Evolutionary conservation across 2,797 vertebrate species (phyloP).

Genomic region (Gastrophryne carolinensis): DNA sequence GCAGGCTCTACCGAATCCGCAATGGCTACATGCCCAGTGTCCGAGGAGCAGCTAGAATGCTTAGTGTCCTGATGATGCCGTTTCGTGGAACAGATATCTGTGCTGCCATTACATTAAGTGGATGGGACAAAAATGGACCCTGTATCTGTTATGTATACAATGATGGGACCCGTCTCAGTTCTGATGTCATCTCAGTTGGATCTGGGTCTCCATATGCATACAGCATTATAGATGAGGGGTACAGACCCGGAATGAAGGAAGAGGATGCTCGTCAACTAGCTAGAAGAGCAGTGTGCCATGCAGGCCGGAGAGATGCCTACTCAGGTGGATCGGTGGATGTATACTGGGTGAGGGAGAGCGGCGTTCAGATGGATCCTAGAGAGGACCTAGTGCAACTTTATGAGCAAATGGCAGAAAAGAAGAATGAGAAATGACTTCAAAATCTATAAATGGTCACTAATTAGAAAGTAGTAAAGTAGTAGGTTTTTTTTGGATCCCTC

Average conservation of each 20-base stretch:
- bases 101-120: slow-evolving; percentile 80
- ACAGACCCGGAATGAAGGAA: slow-evolving; percentile 69
- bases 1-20: slow-evolving; percentile 76
- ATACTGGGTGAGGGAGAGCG: slow-evolving; percentile 74
- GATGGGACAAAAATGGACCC: slow-evolving; percentile 80
- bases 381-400: slow-evolving; percentile 75
- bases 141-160: slow-evolving; percentile 82
- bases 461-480: too few species aligned
- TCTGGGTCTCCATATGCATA: slow-evolving; percentile 84
- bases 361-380: slow-evolving; percentile 74
- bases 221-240: slow-evolving; percentile 70
- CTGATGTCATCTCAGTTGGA: slow-evolving; percentile 79
- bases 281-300: slow-evolving; percentile 78
- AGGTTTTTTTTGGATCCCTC: too few species aligned
- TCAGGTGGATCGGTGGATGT: slow-evolving; percentile 83
- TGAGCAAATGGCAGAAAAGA: slow-evolving; percentile 66
- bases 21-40: slow-evolving; percentile 72
- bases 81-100: slow-evolving; percentile 80
- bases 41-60: slow-evolving; percentile 73
- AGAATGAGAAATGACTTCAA: too few species aligned
- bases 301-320: slow-evolving; percentile 81
- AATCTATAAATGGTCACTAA: too few species aligned
- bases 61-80: slow-evolving; percentile 75
- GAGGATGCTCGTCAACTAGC: slow-evolving; percentile 74
- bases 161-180: slow-evolving; percentile 75